Base-by-base conservation (phyloP, 2,888 invertebrate species). In the Macaria liturata region DNA sequence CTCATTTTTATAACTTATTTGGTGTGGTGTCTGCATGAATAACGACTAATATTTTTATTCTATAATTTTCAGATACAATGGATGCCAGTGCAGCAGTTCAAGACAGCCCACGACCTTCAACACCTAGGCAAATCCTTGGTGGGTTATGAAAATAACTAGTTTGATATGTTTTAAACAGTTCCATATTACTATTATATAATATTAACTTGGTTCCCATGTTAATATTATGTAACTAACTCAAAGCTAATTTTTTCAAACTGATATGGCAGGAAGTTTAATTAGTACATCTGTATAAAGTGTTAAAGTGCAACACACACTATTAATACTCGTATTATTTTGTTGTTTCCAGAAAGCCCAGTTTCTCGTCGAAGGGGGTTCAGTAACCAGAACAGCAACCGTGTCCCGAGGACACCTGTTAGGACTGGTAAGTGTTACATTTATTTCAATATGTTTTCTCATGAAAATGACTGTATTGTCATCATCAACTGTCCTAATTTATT, bases 311-410 rank as follows among this genome's bases (percentile, higher is more conserved):
- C 4, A 40, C 8, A 40, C 40, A 46, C 31, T 30, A 32, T 30
- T 20, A 20, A 20, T 20, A 20, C 20, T 46, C 7, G 32, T 31
- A 46, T 46, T 46, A 46, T 46, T 46, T 46, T 20, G 32, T 46
- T 46, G 9, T 46, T 46, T 46, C 32, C 8, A 46, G 46, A 46
- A 46, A 46, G 46, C 46, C 46, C 46, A 46, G 46, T 46, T 31
- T 32, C 46, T 46, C 32, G 32, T 3, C 46, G 46, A 46, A 42
- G 4, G 42, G 9, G 7, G 9, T 8, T 4, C 42, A 37, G 48
- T 6, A 37, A 37, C 34, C 48, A 20, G 7, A 37, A 37, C 37
- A n/a, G 48, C 37, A 34, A 48, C 37, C 48, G 48, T 48, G 48
- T 48, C 48, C 34, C 37, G 9, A 48, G 9, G 48, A 20, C 32